phyloP scores from a whole-genome alignment of 2,888 invertebrate genomes.

The Petrophora chlorosata region DNA sequence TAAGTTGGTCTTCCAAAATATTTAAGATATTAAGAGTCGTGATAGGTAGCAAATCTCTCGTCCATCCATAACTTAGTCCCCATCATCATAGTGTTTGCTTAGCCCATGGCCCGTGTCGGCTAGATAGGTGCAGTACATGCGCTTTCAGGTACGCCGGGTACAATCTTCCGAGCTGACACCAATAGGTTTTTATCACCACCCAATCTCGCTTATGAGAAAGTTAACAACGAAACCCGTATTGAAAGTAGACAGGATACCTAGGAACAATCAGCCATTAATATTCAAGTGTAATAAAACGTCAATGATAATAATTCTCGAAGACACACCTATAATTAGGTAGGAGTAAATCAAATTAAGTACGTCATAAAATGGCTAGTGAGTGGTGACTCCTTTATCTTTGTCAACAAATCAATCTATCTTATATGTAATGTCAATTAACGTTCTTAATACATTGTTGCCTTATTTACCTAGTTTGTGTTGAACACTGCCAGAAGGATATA shows the following conservation, averaged over 20 bases:
- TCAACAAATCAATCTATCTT: slow-evolving; percentile 23
- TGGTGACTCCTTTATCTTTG: slow-evolving; percentile 10
- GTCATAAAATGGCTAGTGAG: slow-evolving; percentile 42
- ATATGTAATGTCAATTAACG: slow-evolving; percentile 39
- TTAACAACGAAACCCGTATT: slow-evolving; percentile 63
- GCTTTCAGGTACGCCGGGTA: slow-evolving; percentile 76
- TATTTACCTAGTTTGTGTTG: slow-evolving; percentile 29
- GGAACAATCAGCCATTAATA: slow-evolving; percentile 37
- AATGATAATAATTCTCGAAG: slow-evolving; percentile 18
- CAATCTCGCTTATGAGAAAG: slow-evolving; percentile 79
- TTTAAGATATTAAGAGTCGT: too few species aligned
- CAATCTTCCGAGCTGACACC: slow-evolving; percentile 74
- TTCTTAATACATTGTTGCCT: slow-evolving; percentile 45
- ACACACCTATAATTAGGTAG: slow-evolving; percentile 33
- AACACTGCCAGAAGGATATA: not conserved
- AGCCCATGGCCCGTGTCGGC: slow-evolving; percentile 74
- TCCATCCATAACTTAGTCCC: slow-evolving; percentile 42
- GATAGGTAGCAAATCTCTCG: slow-evolving; percentile 18
- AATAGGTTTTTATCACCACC: slow-evolving; percentile 79
- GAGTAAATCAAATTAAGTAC: slow-evolving; percentile 42
- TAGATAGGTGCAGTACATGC: slow-evolving; percentile 80
- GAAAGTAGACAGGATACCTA: slow-evolving; percentile 33
- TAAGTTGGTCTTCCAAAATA: too few species aligned
- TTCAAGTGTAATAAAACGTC: slow-evolving; percentile 21
- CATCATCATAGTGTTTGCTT: slow-evolving; percentile 65